Base-by-base conservation (phyloP, 2,797 vertebrate species). In the Coluber constrictor region DNA sequence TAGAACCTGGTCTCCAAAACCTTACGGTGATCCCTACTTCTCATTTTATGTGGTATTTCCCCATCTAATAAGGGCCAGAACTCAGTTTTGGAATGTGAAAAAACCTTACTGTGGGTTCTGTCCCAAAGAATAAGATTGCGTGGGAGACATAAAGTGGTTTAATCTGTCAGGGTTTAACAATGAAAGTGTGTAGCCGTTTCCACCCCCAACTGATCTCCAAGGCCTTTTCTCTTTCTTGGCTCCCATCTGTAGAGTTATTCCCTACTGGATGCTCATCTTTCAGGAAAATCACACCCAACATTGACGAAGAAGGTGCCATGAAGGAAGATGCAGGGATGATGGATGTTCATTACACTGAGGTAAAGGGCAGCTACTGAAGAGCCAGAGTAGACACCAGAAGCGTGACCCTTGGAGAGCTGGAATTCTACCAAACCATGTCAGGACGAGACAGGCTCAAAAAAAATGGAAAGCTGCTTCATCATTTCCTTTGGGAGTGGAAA, bases 291-390 rank as follows among this genome's bases (percentile, higher is more conserved):
- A 99, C 99, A 56, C 97, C 98, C 89, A 99, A 99, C 95, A 98
- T 99, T 7, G 99, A 99, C 2, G 99, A 99, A 95, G 99, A 99
- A 96, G 99, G 98, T 2, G 99, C 99, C 86, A 99, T 99, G 99
- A 99, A 98, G 95, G 99, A 99, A 97, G 99, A 99, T 92, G 98
- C 98, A 0, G 99, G 99, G 63, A 99, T 99, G 98, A 99, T 99
- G 97, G 99, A 99, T 70, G 98, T 99, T 2, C 99, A 99, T 96
- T 99, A 99, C 96, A 99, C 98, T 29, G 99, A 99, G 98, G 99
- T 99, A 92, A 51, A 97, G 94, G 86, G 47, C 60, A 90, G 32
- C 60, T 29, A 7, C 61, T 20, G 61, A 63, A 61, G 20, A 6
- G 88, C 47, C 32, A 7, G 37, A 23, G 20, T 7, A 70, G 18